A percentile compares a stretch with the other conserved stretches of the same genome.
Conservation (phyloP, 2,888 invertebrate species). For the Brenthis daphne region DNA sequence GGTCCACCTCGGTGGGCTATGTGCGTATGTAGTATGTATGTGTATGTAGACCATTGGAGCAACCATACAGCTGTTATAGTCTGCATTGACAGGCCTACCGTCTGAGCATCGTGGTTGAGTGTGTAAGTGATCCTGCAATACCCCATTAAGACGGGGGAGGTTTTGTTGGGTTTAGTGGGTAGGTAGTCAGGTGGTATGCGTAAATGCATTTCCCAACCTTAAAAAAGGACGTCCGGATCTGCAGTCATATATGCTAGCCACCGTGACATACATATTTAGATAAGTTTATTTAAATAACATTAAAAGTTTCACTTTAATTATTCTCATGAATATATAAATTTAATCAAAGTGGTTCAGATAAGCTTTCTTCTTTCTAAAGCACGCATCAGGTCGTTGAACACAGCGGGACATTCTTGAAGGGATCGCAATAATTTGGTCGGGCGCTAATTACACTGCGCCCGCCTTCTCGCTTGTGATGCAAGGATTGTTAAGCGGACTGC, state of each 20-base stretch:
- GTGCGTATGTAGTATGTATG: no score
- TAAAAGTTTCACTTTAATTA: neutral
- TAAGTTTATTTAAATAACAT: neutral
- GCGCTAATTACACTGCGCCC: conserved; percentile 33
- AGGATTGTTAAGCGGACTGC: conserved; percentile 3
- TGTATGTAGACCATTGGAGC: no score
- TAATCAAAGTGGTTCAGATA: neutral
- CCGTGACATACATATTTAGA: neutral
- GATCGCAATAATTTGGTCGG: conserved; percentile 32
- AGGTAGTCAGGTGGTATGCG: no score
- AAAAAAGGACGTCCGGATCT: neutral
- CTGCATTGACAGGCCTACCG: no score
- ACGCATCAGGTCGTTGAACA: conserved; percentile 21
- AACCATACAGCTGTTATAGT: no score
- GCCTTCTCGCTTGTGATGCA: conserved; percentile 20
- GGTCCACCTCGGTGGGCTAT: no score
- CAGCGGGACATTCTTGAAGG: conserved; percentile 26
- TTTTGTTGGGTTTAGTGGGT: no score
- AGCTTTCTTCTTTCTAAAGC: conserved; percentile 14
- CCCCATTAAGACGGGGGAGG: no score
- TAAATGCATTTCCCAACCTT: no score
- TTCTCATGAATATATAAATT: neutral
- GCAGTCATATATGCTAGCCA: neutral
- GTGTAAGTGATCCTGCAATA: no score
- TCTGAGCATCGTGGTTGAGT: no score